Evolutionary conservation across 2,888 invertebrate species (phyloP), one percentile per base, ranked within the genome.

Genomic region (Ceraclea dissimilis): DNA sequence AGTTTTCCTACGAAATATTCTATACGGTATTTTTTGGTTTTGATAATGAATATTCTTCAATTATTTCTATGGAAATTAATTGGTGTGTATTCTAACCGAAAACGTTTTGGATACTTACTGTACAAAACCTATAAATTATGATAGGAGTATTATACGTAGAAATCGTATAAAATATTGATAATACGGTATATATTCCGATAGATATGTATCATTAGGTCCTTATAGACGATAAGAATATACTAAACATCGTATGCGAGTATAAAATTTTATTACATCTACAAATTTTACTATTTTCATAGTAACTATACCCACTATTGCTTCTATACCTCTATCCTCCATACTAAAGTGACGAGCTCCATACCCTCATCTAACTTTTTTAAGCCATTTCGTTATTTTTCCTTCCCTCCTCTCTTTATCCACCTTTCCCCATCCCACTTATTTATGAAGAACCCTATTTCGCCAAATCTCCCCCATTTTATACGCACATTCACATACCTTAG

Each of bases 311-410:
- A 13, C 16, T 13, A 2, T 13, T 13, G 13, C n/a, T 13, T 4
- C 16, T 13, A 11, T 39, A 16, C 39, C 2, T 16, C 5, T 16
- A 39, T 16, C 13, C 39, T 39, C 46, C 16, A 46, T 19, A 11
- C 19, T 20, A 46, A 19, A 46, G 46, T 46, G 46, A 46, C 18
- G 46, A 19, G 20, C 46, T 46, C 18, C 46, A 17, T 49, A 49
- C 31, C 16, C 16, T 22, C 31, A 26, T 49, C 49, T 49, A 49
- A 49, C 21, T 49, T 22, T 49, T 49, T 49, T 49, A 49, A 22
- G 58, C 62, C 54, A 62, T 62, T 62, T 60, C 57, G 55, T 60
- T 62, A 60, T 62, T 59, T 60, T 57, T 52, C 54, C 54, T 48
- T 52, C 54, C 56, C 31, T 49, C 51, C 53, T 46, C 39, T 39